Evolutionary conservation across 2,888 invertebrate genomes (phyloP).

Genomic region (Papilio demoleus): DNA sequence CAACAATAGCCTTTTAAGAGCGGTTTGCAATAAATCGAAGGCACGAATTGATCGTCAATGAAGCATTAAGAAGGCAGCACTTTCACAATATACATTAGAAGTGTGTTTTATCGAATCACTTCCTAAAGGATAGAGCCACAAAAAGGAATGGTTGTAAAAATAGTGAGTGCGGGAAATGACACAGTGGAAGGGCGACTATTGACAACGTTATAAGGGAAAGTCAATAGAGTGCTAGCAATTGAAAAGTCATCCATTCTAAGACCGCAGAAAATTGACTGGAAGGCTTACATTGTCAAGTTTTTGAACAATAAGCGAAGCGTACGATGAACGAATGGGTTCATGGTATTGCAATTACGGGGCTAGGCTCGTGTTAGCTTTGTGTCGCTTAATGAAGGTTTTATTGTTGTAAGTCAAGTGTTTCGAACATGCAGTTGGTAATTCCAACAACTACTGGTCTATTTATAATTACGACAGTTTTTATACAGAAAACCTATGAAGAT

Average conservation of each 20-base stretch:
- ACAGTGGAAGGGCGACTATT: constrained; percentile 65
- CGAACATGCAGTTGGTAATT: constrained; percentile 53
- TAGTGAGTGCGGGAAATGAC: constrained; percentile 80
- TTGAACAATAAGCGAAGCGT: constrained; percentile 60
- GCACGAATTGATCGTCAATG: constrained; percentile 74
- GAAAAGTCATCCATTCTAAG: constrained; percentile 76
- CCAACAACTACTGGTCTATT: constrained; percentile 36
- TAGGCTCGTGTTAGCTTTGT: constrained; percentile 56
- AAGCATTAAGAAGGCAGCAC: constrained; percentile 76
- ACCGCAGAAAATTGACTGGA: constrained; percentile 55
- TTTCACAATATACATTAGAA: constrained; percentile 79
- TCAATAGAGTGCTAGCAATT: constrained; percentile 77
- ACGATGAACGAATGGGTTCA: constrained; percentile 62
- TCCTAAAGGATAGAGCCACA: constrained; percentile 65
- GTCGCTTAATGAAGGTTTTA: constrained; percentile 56
- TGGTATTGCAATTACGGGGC: constrained; percentile 63
- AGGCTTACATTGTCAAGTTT: constrained; percentile 59
- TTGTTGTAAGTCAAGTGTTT: constrained; percentile 61
- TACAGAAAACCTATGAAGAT: background rate
- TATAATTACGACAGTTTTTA: background rate
- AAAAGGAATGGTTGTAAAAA: constrained; percentile 69
- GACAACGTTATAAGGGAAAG: constrained; percentile 62
- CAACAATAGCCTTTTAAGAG: constrained; percentile 74
- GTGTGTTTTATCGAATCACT: constrained; percentile 82
- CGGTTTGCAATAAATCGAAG: constrained; percentile 77